A percentile compares a stretch with the other conserved stretches of the same genome.
These are phyloP conservation scores for Australoheros scitulus DNA, from an alignment of 2,113 vertebrate species.

Conservation along the genomic window DNA sequence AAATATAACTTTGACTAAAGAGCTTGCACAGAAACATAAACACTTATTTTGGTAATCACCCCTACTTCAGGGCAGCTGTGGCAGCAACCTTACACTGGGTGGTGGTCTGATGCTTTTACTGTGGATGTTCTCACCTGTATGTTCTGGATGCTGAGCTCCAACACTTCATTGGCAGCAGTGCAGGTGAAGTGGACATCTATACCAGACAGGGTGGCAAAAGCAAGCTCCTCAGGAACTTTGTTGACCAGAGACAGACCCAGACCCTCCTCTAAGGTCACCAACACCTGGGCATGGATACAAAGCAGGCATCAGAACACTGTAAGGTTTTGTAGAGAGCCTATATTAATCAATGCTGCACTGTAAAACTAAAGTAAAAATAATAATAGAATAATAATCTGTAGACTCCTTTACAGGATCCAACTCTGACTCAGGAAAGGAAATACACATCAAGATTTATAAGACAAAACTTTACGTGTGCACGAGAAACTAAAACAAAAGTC, in stretches of 20 bases:
- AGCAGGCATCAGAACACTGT: not conserved
- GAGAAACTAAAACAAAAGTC: too few relatives aligned
- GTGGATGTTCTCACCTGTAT: constrained; percentile 81
- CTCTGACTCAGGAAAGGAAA: too few relatives aligned
- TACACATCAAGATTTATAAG: too few relatives aligned
- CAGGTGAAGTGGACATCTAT: constrained; percentile 91
- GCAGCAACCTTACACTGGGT: not conserved
- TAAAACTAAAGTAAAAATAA: not conserved
- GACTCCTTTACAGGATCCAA: too few relatives aligned
- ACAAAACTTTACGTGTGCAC: too few relatives aligned
- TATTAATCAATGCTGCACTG: not conserved
- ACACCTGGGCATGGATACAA: constrained; percentile 76
- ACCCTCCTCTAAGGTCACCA: constrained; percentile 91
- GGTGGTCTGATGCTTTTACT: not conserved
- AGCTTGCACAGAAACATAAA: too few relatives aligned
- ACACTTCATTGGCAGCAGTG: constrained; percentile 84
- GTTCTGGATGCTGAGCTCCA: constrained; percentile 91
- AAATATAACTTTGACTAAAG: too few relatives aligned
- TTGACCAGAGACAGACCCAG: constrained; percentile 94
- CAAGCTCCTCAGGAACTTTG: constrained; percentile 93
- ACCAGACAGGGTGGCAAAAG: constrained; percentile 87
- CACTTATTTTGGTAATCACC: too few relatives aligned
- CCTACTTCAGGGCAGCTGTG: not conserved
- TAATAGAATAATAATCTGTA: not conserved
- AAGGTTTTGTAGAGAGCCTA: not conserved